These are phyloP conservation scores for Ianthella basta DNA, from an alignment of 37 sponge, comb jelly and placozoan genomes.

Conservation along the genomic window DNA sequence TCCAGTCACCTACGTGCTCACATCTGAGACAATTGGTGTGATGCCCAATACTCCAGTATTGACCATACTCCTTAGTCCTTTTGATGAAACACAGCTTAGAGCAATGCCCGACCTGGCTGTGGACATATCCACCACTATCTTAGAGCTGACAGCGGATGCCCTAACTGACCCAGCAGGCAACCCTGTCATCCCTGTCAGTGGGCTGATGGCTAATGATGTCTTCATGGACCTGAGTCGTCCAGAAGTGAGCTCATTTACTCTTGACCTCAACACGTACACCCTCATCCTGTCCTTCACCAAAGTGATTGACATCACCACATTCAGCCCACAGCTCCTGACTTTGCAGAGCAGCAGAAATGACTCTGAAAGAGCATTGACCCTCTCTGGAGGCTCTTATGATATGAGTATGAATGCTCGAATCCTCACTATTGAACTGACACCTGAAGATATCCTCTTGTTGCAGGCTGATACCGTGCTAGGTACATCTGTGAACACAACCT, in stretches of 20 bases:
- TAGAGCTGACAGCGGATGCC: slow-evolving; percentile 42
- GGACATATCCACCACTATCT: slow-evolving; percentile 55
- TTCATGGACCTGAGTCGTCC: slow-evolving; percentile 73
- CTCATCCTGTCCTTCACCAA: slow-evolving; percentile 75
- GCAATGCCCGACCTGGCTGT: slow-evolving; percentile 58
- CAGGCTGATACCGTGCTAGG: slow-evolving; percentile 57
- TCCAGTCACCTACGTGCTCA: slow-evolving; percentile 21
- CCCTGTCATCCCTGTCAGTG: slow-evolving; percentile 15
- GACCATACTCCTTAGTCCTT: slow-evolving; percentile 50
- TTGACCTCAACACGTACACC: slow-evolving; percentile 68
- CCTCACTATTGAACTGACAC: slow-evolving; percentile 16
- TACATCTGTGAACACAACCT: slow-evolving; percentile 53
- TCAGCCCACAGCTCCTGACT: slow-evolving; percentile 59
- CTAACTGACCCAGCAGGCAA: slow-evolving; percentile 71
- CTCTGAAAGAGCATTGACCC: background rate
- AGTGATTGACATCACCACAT: slow-evolving; percentile 60
- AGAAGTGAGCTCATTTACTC: slow-evolving; percentile 57
- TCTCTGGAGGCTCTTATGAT: slow-evolving; percentile 22
- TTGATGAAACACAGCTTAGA: slow-evolving; percentile 65
- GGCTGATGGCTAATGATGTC: slow-evolving; percentile 50
- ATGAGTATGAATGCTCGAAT: slow-evolving; percentile 3
- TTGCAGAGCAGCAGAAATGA: slow-evolving; percentile 57
- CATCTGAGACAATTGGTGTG: slow-evolving; percentile 20
- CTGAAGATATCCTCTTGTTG: slow-evolving; percentile 35
- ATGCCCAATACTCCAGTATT: slow-evolving; percentile 36